Evolutionary conservation across 1,140 invertebrate species (phyloP).

Genomic region (Contarinia nasturtii): DNA sequence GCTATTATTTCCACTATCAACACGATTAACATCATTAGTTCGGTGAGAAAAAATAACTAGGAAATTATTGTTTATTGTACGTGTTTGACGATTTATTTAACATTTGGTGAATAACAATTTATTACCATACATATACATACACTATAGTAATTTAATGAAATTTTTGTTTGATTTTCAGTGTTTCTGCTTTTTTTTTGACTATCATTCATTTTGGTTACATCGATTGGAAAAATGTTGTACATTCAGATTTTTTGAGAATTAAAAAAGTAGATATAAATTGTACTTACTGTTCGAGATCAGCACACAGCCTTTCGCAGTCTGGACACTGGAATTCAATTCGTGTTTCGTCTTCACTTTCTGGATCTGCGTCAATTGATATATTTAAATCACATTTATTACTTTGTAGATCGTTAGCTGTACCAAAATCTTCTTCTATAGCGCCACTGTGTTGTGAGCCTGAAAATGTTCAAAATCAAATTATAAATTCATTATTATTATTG

Average conservation of each 20-base stretch:
- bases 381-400: slow-evolving; percentile 9
- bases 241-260: neutral
- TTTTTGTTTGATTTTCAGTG: too few species aligned
- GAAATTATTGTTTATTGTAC: too few species aligned
- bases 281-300: slow-evolving; percentile 52
- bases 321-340: slow-evolving; percentile 38
- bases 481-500: neutral
- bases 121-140: too few species aligned
- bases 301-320: slow-evolving; percentile 47
- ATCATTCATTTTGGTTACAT: neutral
- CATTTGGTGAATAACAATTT: too few species aligned
- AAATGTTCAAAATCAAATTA: slow-evolving; percentile 14
- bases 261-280: neutral
- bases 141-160: too few species aligned
- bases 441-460: slow-evolving; percentile 44
- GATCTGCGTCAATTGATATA: slow-evolving; percentile 17
- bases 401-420: slow-evolving; percentile 4
- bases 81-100: too few species aligned
- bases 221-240: neutral
- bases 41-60: too few species aligned
- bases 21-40: too few species aligned
- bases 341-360: slow-evolving; percentile 37
- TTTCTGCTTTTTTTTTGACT: neutral
- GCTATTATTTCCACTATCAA: too few species aligned
- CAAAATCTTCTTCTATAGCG: slow-evolving; percentile 34